Percentiles rank a stretch among this genome's conserved stretches.
These are phyloP conservation scores for Polypedilum vanderplanki DNA, from an alignment of 1,140 invertebrate species.

Conservation along the genomic window DNA sequence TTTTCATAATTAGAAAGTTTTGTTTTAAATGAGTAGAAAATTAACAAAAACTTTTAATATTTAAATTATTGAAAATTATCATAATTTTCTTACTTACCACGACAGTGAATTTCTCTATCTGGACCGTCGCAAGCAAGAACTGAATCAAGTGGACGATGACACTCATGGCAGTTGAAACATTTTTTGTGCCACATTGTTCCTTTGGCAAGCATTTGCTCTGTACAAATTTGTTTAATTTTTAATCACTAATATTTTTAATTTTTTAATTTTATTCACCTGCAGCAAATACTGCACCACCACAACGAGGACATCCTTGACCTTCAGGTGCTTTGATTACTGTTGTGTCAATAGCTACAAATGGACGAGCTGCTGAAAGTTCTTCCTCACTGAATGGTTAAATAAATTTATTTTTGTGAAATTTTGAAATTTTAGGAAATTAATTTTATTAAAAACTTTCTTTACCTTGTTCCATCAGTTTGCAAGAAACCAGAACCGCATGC, in stretches of 20 bases:
- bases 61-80: too few relatives aligned
- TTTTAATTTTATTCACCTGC: too few relatives aligned
- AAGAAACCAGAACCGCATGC: constrained; percentile 91
- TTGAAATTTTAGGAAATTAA: neutral
- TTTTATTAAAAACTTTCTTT: constrained; percentile 44
- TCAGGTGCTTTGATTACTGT: constrained; percentile 79
- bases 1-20: too few relatives aligned
- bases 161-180: constrained; percentile 88
- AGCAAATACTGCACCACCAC: constrained; percentile 86
- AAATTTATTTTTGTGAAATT: constrained; percentile 28
- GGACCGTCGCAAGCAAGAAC: constrained; percentile 83
- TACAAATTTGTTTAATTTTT: too few relatives aligned
- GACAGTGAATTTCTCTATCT: constrained; percentile 79
- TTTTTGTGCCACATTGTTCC: constrained; percentile 93
- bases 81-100: too few relatives aligned
- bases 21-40: too few relatives aligned
- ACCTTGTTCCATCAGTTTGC: constrained; percentile 80
- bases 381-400: constrained; percentile 56
- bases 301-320: constrained; percentile 83
- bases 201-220: constrained; percentile 89
- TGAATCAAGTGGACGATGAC: constrained; percentile 90
- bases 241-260: too few relatives aligned
- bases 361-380: constrained; percentile 65
- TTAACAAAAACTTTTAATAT: too few relatives aligned
- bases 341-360: constrained; percentile 75